Evolutionary conservation across 2,797 vertebrate species (phyloP), one percentile per base, ranked within the genome.

Genomic region (Antennarius maculatus): DNA sequence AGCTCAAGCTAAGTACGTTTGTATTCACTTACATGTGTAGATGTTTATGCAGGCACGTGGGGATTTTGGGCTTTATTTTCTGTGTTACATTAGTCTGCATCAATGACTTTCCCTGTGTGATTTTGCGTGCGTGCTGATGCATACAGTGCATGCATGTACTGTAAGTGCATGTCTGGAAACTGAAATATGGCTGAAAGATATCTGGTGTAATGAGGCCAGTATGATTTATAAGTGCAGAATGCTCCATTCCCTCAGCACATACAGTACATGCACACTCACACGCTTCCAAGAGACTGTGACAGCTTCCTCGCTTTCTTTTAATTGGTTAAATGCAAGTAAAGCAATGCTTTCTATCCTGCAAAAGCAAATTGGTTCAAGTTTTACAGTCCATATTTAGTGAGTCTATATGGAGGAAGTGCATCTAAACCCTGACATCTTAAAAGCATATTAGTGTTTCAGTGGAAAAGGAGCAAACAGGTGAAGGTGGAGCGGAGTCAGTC

Each of bases 161-260:
- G 31, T 16, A 23, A 18, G 45, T 46, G 23, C 41, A n/a, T 45
- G 23, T 71, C 39, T 45, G 61, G 47, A 47, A 53, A 47, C 51
- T 64, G 29, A 66, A 71, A 60, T 62, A 49, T 60, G 41, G 56
- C 53, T 68, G 63, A 74, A 64, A 70, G 68, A 71, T 77, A 74
- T 76, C 66, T 74, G 43, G 34, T 82, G 56, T 81, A 85, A 85
- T 81, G 77, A 89, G 86, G 83, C 77, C 82, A 88, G 81, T 74
- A 76, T 87, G 82, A 90, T 87, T 89, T 84, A 84, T 82, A 80
- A 72, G 69, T 31, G 61, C 62, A 73, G 79, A 82, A 72, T 54
- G 28, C 71, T 79, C 60, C 55, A 67, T 65, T 37, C 82, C 59
- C 66, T 46, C 53, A 47, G 57, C 63, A 68, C 34, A 27, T n/a